phyloP scores from a whole-genome alignment of 2,113 vertebrate species.

The Haemorhous mexicanus region DNA sequence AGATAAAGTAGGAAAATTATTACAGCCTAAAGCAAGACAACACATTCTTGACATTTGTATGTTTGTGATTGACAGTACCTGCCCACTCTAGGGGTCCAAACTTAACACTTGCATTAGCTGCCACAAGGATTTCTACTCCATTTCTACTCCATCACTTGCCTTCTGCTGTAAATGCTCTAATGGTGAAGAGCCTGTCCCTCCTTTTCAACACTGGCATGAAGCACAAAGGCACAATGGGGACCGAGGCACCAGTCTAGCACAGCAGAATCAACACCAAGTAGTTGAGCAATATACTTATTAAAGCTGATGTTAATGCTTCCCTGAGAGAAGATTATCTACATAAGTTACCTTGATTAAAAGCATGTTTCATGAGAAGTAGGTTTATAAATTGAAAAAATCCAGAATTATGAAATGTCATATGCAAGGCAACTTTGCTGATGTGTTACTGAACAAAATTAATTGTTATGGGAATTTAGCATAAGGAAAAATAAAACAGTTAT shows the following conservation, averaged over 20 bases:
- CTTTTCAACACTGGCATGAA: background rate
- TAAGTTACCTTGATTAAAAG: background rate
- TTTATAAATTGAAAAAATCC: background rate
- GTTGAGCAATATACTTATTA: background rate
- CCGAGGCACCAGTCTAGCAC: background rate
- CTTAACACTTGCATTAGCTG: background rate
- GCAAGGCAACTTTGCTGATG: background rate
- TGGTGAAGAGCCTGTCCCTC: background rate
- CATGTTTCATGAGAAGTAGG: background rate
- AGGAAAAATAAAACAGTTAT: fast-evolving
- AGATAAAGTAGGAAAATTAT: background rate
- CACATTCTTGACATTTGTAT: background rate
- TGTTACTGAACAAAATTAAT: background rate
- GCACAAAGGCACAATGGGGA: background rate
- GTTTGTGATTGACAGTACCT: background rate
- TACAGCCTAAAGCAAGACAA: background rate
- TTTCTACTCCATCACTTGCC: background rate
- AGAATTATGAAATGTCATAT: background rate
- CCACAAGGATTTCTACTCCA: background rate
- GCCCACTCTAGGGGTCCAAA: background rate
- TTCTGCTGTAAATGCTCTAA: background rate
- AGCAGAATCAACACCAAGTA: background rate
- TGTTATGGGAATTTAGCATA: background rate
- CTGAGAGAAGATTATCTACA: background rate
- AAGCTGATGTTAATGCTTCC: background rate